Evolutionary conservation across 2,888 invertebrate species (phyloP).

Genomic region (Zaprionus bogoriensis): DNA sequence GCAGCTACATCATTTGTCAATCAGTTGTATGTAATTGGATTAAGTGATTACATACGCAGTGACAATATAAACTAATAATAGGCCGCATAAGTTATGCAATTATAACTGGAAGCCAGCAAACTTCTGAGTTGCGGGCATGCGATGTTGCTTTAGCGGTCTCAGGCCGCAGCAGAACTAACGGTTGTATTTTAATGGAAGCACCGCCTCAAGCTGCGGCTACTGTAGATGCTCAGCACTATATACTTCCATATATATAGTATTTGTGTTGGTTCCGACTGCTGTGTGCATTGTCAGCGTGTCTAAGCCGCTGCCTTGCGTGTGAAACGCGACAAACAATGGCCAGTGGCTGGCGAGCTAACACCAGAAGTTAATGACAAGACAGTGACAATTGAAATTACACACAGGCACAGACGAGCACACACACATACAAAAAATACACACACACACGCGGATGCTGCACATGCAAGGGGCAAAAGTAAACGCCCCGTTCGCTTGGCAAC

Average conservation of each 20-base stretch:
- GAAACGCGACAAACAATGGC: constrained; percentile 69
- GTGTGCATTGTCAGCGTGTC: constrained; percentile 41
- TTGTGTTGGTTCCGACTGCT: too few species aligned
- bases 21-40: too few species aligned
- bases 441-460: constrained; percentile 19
- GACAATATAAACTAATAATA: too few species aligned
- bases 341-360: constrained; percentile 57
- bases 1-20: too few species aligned
- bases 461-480: constrained; percentile 60
- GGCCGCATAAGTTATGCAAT: too few species aligned
- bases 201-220: constrained; percentile 9
- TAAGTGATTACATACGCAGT: too few species aligned
- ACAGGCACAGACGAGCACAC: constrained; percentile 29
- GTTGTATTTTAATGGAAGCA: constrained; percentile 32
- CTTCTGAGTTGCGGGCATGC: too few species aligned
- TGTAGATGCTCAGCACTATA: not conserved
- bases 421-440: constrained; percentile 6
- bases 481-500: constrained; percentile 62
- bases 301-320: constrained; percentile 67
- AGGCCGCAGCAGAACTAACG: constrained; percentile 12
- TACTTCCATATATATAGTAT: not conserved
- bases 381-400: constrained; percentile 76
- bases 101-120: not conserved
- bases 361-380: constrained; percentile 79
- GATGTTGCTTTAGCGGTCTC: constrained; percentile 17